phyloP scores from a whole-genome alignment of 2,797 vertebrate genomes.

The Aphelocoma californica region DNA sequence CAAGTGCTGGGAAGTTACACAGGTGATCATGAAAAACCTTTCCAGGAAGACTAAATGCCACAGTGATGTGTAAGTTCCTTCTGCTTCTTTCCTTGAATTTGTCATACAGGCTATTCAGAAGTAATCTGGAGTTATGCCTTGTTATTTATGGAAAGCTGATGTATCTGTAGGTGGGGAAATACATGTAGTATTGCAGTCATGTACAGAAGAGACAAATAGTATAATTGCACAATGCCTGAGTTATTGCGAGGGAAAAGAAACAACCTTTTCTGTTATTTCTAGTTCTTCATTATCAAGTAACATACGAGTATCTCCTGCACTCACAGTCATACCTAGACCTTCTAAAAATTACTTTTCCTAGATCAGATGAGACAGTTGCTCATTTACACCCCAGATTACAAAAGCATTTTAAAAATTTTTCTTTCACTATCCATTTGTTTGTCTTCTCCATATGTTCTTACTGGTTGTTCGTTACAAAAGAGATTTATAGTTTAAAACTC shows the following conservation, averaged over 20 bases:
- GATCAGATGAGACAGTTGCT: slow-evolving; percentile 65
- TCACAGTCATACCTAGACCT: slow-evolving; percentile 47
- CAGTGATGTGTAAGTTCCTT: slow-evolving; percentile 42
- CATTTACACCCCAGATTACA: slow-evolving; percentile 64
- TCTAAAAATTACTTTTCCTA: slow-evolving; percentile 66
- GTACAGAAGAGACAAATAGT: slow-evolving; percentile 23
- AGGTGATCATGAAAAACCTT: slow-evolving; percentile 50
- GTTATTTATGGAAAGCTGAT: slow-evolving; percentile 49
- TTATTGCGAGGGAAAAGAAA: slow-evolving; percentile 56
- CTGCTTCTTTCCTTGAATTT: slow-evolving; percentile 50
- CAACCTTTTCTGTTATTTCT: slow-evolving; percentile 53
- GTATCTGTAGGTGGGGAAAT: slow-evolving; percentile 50
- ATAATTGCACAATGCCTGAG: slow-evolving; percentile 10
- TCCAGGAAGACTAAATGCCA: slow-evolving; percentile 24
- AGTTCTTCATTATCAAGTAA: slow-evolving; percentile 70
- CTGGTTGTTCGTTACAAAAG: slow-evolving; percentile 59
- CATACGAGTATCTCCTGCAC: slow-evolving; percentile 36
- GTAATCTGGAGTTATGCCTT: slow-evolving; percentile 52
- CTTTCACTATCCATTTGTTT: slow-evolving; percentile 63
- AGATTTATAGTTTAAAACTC: slow-evolving; percentile 67
- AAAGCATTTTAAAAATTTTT: slow-evolving; percentile 49
- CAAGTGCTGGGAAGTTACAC: slow-evolving; percentile 8
- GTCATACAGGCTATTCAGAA: background rate
- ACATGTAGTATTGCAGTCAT: background rate
- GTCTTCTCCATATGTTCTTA: slow-evolving; percentile 11